Percentiles rank a stretch among this genome's conserved stretches.
Evolutionary conservation across 2,888 invertebrate species (phyloP).

Genomic region (Sicus ferrugineus): DNA sequence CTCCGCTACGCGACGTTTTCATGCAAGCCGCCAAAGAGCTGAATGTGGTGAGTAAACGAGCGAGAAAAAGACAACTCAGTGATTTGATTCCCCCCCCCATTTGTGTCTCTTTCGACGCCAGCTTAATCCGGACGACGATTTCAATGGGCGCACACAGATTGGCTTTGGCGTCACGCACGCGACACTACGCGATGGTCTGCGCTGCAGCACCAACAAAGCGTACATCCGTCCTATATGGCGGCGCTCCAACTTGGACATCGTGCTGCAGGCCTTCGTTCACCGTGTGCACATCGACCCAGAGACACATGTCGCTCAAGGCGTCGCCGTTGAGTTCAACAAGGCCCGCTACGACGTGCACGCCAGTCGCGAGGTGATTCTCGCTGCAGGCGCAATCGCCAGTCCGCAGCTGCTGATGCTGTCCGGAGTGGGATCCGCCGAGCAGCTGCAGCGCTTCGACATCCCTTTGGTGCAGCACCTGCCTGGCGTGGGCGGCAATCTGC

Average conservation of each 20-base stretch:
- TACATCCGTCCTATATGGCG: conserved; percentile 74
- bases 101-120: conserved; percentile 13
- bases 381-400: conserved; percentile 85
- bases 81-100: not conserved
- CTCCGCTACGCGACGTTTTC: conserved; percentile 75
- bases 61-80: not conserved
- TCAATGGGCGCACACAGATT: conserved; percentile 81
- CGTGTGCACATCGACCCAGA: conserved; percentile 72
- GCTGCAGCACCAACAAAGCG: conserved; percentile 86
- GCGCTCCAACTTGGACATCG: conserved; percentile 78
- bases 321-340: conserved; percentile 67
- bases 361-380: conserved; percentile 81
- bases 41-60: conserved; percentile 60
- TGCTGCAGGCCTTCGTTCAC: conserved; percentile 73
- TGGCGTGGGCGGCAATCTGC: conserved; percentile 82
- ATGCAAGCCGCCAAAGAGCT: conserved; percentile 75
- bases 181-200: conserved; percentile 77
- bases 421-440: conserved; percentile 76
- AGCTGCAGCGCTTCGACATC: conserved; percentile 72
- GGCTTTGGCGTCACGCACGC: conserved; percentile 82
- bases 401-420: conserved; percentile 88
- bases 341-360: conserved; percentile 68
- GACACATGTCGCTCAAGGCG: conserved; percentile 72
- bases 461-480: conserved; percentile 70
- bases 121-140: conserved; percentile 72